A percentile compares a stretch with the other conserved stretches of the same genome.
phyloP scores from a whole-genome alignment of 2,113 vertebrate species.

The Cairina moschata region DNA sequence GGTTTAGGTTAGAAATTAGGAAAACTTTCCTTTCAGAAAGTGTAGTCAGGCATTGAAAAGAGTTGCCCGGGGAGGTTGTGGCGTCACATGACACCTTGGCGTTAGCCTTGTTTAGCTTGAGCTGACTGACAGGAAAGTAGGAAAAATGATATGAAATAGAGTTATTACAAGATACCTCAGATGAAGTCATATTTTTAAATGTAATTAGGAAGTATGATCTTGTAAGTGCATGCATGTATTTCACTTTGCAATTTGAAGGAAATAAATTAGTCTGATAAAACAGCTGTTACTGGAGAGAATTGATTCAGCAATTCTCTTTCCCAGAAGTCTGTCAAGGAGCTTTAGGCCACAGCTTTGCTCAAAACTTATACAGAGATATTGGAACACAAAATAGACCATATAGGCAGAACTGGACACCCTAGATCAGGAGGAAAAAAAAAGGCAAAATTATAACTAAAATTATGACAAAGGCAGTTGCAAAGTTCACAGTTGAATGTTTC shows the following conservation, averaged over 20 bases:
- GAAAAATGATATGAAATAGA: neutral
- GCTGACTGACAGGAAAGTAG: neutral
- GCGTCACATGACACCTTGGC: neutral
- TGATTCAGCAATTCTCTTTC: neutral
- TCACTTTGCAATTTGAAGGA: neutral
- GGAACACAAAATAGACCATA: neutral
- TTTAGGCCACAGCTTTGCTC: neutral
- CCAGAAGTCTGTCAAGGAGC: neutral
- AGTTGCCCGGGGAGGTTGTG: too few species aligned
- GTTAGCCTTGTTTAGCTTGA: neutral
- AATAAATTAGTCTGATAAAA: neutral
- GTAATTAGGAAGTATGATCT: neutral
- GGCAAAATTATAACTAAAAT: too few species aligned
- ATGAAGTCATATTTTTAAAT: neutral
- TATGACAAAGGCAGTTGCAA: neutral
- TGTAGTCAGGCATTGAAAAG: too few species aligned
- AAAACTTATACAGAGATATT: neutral
- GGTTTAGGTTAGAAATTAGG: too few species aligned
- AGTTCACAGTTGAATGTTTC: neutral
- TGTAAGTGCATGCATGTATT: neutral
- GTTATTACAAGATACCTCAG: neutral
- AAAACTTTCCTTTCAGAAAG: too few species aligned
- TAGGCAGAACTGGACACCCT: neutral
- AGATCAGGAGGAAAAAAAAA: neutral
- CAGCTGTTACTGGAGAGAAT: neutral